These are phyloP conservation scores for Kryptopterus vitreolus DNA, from an alignment of 2,797 vertebrate genomes.

Conservation along the genomic window DNA sequence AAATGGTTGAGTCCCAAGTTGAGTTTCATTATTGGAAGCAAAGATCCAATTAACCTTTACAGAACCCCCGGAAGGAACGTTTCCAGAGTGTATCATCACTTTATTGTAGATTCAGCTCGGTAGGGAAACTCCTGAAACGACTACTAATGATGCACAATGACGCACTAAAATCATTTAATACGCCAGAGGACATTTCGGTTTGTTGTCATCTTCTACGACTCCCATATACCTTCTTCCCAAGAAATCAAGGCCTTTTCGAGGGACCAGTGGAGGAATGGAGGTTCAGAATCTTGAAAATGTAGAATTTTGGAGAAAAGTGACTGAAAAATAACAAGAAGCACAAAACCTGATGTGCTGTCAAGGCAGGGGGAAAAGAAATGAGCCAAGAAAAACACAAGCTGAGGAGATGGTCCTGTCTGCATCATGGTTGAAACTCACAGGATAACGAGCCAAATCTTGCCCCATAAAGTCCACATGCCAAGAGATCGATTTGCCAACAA, in stretches of 20 bases:
- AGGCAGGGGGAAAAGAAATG: slow-evolving; percentile 2
- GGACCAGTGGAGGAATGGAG: not conserved
- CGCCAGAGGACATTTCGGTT: not conserved
- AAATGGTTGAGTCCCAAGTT: not conserved
- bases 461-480: slow-evolving; percentile 22
- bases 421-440: slow-evolving; percentile 18
- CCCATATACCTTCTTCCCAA: not conserved
- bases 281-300: slow-evolving; percentile 15
- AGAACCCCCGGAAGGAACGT: not conserved
- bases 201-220: not conserved
- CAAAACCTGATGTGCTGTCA: slow-evolving; percentile 27
- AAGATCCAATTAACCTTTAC: not conserved
- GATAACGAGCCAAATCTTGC: slow-evolving; percentile 21
- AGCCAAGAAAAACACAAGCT: slow-evolving; percentile 22
- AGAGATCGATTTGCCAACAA: slow-evolving; percentile 35
- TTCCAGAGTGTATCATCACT: not conserved
- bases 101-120: not conserved
- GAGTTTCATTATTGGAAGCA: not conserved
- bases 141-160: not conserved
- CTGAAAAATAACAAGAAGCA: slow-evolving; percentile 19
- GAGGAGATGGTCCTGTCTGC: slow-evolving; percentile 7
- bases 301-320: slow-evolving; percentile 13
- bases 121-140: not conserved
- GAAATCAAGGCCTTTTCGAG: not conserved
- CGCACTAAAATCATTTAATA: slow-evolving; percentile 2